phyloP scores from a whole-genome alignment of 2,113 vertebrate species.

The Thunnus maccoyii region DNA sequence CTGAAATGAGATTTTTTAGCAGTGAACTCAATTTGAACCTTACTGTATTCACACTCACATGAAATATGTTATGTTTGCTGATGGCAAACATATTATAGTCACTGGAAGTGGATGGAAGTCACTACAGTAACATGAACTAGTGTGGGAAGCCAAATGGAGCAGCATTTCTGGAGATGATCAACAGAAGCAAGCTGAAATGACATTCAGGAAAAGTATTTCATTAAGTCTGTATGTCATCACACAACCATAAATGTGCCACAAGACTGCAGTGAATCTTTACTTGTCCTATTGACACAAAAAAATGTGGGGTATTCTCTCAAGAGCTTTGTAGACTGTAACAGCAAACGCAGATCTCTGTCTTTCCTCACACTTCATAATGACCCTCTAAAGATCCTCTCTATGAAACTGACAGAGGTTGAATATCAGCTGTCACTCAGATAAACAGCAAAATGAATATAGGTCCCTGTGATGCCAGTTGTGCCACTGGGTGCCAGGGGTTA shows the following conservation, averaged over 20 bases:
- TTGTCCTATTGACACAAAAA: neutral
- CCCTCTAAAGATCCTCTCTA: neutral
- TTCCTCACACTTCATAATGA: neutral
- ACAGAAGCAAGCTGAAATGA: constrained; percentile 5
- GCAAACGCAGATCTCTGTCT: neutral
- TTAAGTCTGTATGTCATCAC: neutral
- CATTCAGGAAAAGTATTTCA: constrained; percentile 22
- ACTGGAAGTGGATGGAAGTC: neutral
- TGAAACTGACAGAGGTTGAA: neutral
- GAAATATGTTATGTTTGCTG: constrained; percentile 34
- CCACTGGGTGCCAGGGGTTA: constrained; percentile 53
- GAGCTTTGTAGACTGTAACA: neutral
- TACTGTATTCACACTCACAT: constrained; percentile 10
- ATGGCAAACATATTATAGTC: neutral
- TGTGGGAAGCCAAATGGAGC: neutral
- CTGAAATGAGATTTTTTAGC: constrained; percentile 29
- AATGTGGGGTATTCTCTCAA: neutral
- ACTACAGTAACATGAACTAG: neutral
- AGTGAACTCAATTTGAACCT: constrained; percentile 60
- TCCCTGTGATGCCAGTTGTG: constrained; percentile 20
- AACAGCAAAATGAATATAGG: constrained; percentile 20
- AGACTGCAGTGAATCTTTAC: neutral
- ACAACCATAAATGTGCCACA: neutral
- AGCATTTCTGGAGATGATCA: constrained; percentile 14
- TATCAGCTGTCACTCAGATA: constrained; percentile 15